These are phyloP conservation scores for Nymphicus hollandicus DNA, from an alignment of 2,113 vertebrate species.

Conservation along the genomic window DNA sequence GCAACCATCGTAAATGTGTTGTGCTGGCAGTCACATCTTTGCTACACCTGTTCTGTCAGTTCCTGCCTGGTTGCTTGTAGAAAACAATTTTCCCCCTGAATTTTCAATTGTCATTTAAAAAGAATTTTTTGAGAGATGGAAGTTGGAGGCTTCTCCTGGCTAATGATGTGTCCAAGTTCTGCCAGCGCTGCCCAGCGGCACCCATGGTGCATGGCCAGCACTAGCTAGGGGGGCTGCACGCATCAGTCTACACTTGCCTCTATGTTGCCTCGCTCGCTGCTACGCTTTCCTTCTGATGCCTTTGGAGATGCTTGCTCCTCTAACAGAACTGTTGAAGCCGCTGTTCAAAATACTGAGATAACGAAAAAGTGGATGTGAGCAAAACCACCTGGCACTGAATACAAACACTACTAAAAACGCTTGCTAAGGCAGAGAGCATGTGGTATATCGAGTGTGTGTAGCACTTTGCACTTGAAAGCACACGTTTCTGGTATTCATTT, in stretches of 20 bases:
- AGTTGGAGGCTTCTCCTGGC: neutral
- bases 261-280: fast-evolving
- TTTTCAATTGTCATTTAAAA: neutral
- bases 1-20: fast-evolving
- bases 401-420: neutral
- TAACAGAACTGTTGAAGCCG: neutral
- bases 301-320: neutral
- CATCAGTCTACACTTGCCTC: fast-evolving
- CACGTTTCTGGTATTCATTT: neutral
- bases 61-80: neutral
- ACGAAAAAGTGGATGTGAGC: neutral
- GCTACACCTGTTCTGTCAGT: neutral
- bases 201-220: fast-evolving
- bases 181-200: neutral
- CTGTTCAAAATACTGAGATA: neutral
- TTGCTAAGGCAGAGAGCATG: neutral
- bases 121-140: neutral
- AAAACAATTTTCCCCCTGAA: neutral
- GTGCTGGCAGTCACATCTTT: neutral
- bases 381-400: neutral
- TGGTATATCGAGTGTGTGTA: neutral
- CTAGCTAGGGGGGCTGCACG: fast-evolving
- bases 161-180: neutral
- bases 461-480: neutral
- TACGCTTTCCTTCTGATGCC: fast-evolving